Evolutionary conservation across 2,797 vertebrate species (phyloP).

Genomic region (Poecilia picta): DNA sequence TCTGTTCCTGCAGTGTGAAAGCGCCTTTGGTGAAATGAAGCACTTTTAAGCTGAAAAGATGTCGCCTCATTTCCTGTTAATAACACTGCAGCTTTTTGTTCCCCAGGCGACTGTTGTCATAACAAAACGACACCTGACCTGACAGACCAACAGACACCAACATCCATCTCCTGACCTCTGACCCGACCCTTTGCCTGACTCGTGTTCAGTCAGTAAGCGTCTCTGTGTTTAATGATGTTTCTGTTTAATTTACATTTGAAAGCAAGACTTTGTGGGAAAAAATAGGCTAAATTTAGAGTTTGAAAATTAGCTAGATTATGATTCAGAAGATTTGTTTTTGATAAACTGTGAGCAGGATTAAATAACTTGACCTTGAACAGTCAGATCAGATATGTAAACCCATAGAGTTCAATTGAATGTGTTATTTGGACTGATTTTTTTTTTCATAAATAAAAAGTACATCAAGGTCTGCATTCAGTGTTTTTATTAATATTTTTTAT

Average conservation of each 20-base stretch:
- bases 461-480: neutral
- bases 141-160: slow-evolving; percentile 72
- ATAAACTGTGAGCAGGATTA: neutral
- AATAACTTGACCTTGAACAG: slow-evolving; percentile 6
- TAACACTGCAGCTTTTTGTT: slow-evolving; percentile 80
- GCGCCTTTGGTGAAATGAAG: neutral
- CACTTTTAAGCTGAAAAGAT: neutral
- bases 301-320: neutral
- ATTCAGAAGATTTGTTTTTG: neutral
- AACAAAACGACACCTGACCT: slow-evolving; percentile 78
- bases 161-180: slow-evolving; percentile 68
- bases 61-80: slow-evolving; percentile 40
- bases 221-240: neutral
- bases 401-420: neutral
- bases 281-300: neutral
- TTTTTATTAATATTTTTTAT: neutral
- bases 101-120: slow-evolving; percentile 78
- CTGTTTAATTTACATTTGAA: neutral
- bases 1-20: too few species aligned
- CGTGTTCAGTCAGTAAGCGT: slow-evolving; percentile 28
- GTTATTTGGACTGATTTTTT: neutral
- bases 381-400: slow-evolving; percentile 3
- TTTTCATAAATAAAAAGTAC: slow-evolving; percentile 5
- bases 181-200: slow-evolving; percentile 75
- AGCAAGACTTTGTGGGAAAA: neutral